Conservation (phyloP, 2,113 vertebrate genomes). For the Tonatia bakeri region DNA sequence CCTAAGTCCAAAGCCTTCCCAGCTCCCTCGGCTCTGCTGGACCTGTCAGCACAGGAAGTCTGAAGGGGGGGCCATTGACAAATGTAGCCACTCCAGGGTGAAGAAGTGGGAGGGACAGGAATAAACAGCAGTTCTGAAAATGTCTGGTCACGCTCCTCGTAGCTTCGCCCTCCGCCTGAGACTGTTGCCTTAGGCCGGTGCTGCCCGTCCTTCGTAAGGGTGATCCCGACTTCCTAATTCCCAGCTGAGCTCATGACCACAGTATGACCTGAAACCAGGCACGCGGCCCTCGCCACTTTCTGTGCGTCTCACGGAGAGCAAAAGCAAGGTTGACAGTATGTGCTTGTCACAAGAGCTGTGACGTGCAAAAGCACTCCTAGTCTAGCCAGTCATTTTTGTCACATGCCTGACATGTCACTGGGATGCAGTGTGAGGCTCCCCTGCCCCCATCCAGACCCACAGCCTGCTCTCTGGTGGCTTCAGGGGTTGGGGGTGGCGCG, state of each 20-base stretch:
- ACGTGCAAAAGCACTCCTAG: not conserved
- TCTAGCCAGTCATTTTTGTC: not conserved
- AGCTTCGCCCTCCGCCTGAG: not conserved
- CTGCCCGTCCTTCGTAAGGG: not conserved
- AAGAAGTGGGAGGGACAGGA: not conserved
- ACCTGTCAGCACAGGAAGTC: slow-evolving; percentile 14
- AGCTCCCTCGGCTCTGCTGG: not conserved
- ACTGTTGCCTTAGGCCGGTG: not conserved
- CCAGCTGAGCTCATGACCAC: not conserved
- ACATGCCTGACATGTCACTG: rapidly evolving
- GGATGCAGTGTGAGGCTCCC: not conserved
- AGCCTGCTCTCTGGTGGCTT: not conserved
- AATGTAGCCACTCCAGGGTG: not conserved
- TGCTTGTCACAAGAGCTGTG: not conserved
- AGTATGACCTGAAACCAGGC: not conserved
- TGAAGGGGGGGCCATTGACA: not conserved
- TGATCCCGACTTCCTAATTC: not conserved
- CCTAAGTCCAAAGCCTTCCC: not conserved
- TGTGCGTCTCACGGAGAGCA: rapidly evolving
- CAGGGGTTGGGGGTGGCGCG: rapidly evolving
- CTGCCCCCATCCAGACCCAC: not conserved
- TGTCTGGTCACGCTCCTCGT: not conserved
- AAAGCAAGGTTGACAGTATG: rapidly evolving
- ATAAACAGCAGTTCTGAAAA: slow-evolving; percentile 44
- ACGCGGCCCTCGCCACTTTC: too few relatives aligned